Evolutionary conservation across 2,113 vertebrate species (phyloP), one percentile per base, ranked within the genome.

Genomic region (Murina feae): DNA sequence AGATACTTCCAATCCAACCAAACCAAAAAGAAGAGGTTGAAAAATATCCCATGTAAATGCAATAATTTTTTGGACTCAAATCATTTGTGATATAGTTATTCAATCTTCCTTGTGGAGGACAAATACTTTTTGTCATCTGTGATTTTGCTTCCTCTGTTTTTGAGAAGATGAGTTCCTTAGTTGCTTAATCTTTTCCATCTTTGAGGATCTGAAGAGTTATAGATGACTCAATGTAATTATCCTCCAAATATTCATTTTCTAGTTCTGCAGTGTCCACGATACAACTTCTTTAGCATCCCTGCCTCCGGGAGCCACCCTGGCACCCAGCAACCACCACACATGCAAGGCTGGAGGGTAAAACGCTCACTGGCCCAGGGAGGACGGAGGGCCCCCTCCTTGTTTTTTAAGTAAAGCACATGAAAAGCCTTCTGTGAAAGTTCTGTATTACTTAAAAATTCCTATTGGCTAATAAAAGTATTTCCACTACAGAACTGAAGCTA

Each of bases 321-420:
- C 9, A 4, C 23, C 10, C 58, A 60, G 58, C 58, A 60, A 60
- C 4, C 1, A 23, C 23, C 4, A 23, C 58, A 60, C 58, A 28
- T 10, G 25, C 23, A 25, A 28, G 58, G 21, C 55, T 4, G 3
- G 55, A 25, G 55, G 58, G 23, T 28, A 60, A 60, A 28, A 60
- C 11, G 58, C 58, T 60, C 58, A 0, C 25, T 60, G 23, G 23
- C 23, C 53, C 23, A 1, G 10, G 1, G 23, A 60, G 23, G 58
- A 9, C 10, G 4, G 58, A 60, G 23, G 10, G 1, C 9, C 23
- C 10, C 23, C 96, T 39, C 80, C 94, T 85, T 85, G 97, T 71
- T 97, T 72, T 97, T 97, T 97, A 98, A 98, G 90, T 97, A 98
- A 98, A 98, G 98, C 98, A 98, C 98, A 92, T 98, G 97, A 97